Conservation (phyloP, 2,888 invertebrate species). For the Xanthorhoe designata region DNA sequence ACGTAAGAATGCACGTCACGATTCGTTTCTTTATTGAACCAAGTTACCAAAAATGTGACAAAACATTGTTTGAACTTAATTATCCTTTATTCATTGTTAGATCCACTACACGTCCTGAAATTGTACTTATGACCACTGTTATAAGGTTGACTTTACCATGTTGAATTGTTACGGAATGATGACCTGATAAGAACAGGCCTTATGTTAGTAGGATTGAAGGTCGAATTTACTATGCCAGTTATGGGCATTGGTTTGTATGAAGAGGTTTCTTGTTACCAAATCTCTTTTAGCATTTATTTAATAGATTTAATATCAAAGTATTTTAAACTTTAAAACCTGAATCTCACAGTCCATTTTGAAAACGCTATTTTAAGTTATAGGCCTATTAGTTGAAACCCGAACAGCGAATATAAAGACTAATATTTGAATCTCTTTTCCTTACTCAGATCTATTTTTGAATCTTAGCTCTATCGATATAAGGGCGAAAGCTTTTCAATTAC, state of each 20-base stretch:
- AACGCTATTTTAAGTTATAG: slow-evolving; percentile 36
- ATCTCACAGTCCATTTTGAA: slow-evolving; percentile 33
- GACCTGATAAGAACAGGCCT: slow-evolving; percentile 9
- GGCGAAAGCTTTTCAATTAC: slow-evolving; percentile 33
- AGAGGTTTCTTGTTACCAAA: slow-evolving; percentile 5
- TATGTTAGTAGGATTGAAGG: slow-evolving; percentile 13
- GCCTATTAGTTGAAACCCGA: slow-evolving; percentile 48
- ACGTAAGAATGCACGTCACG: no score
- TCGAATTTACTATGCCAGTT: slow-evolving; percentile 17
- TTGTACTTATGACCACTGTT: slow-evolving; percentile 14
- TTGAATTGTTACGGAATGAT: slow-evolving; percentile 13
- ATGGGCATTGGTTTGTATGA: slow-evolving; percentile 13
- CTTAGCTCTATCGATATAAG: slow-evolving; percentile 50
- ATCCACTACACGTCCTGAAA: not conserved
- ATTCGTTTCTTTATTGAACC: no score
- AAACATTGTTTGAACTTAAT: not conserved
- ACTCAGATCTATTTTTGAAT: slow-evolving; percentile 62
- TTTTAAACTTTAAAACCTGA: slow-evolving; percentile 17
- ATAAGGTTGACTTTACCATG: slow-evolving; percentile 14
- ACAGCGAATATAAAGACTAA: slow-evolving; percentile 67
- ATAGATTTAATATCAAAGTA: slow-evolving; percentile 6
- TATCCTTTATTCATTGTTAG: not conserved
- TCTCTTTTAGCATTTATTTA: slow-evolving; percentile 23
- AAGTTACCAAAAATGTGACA: not conserved
- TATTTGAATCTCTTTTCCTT: slow-evolving; percentile 47